Evolutionary conservation across 2,888 invertebrate genomes (phyloP).

Genomic region (Leucozona laternaria): DNA sequence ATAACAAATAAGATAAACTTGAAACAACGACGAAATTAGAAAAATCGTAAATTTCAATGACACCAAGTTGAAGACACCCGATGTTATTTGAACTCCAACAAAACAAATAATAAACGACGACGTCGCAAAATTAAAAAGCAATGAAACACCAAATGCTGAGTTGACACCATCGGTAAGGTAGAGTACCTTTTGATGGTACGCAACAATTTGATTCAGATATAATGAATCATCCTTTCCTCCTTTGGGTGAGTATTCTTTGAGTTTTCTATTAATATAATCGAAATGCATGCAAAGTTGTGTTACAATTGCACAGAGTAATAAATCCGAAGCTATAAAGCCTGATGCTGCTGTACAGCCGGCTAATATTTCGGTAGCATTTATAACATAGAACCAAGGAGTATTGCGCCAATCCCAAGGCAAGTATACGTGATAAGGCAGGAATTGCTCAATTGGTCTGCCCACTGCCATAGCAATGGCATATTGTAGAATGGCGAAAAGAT

Average conservation of each 20-base stretch:
- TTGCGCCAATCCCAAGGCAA: slow-evolving; percentile 79
- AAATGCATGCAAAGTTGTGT: slow-evolving; percentile 82
- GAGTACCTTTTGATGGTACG: slow-evolving; percentile 78
- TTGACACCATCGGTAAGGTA: slow-evolving; percentile 78
- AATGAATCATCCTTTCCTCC: slow-evolving; percentile 61
- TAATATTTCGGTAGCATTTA: slow-evolving; percentile 78
- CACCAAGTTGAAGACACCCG: slow-evolving; percentile 78
- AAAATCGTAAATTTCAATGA: slow-evolving; percentile 79
- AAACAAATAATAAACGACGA: slow-evolving; percentile 81
- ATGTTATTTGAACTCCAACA: slow-evolving; percentile 81
- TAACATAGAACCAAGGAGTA: slow-evolving; percentile 77
- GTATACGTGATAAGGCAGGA: slow-evolving; percentile 79
- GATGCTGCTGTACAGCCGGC: slow-evolving; percentile 79
- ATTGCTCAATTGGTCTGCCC: slow-evolving; percentile 72
- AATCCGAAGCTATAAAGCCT: slow-evolving; percentile 79
- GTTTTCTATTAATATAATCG: slow-evolving; percentile 76
- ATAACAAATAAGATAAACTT: slow-evolving; percentile 80
- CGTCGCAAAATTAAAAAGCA: slow-evolving; percentile 80
- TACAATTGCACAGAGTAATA: slow-evolving; percentile 79
- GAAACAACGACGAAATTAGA: slow-evolving; percentile 79
- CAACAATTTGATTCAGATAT: slow-evolving; percentile 76
- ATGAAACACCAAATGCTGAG: slow-evolving; percentile 79
- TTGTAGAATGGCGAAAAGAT: slow-evolving; percentile 78
- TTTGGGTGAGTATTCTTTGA: slow-evolving; percentile 76
- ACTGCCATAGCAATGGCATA: slow-evolving; percentile 78